Percentiles rank a stretch among this genome's conserved stretches.
Evolutionary conservation across 2,113 vertebrate species (phyloP).

Genomic region (Erpornis zantholeuca): DNA sequence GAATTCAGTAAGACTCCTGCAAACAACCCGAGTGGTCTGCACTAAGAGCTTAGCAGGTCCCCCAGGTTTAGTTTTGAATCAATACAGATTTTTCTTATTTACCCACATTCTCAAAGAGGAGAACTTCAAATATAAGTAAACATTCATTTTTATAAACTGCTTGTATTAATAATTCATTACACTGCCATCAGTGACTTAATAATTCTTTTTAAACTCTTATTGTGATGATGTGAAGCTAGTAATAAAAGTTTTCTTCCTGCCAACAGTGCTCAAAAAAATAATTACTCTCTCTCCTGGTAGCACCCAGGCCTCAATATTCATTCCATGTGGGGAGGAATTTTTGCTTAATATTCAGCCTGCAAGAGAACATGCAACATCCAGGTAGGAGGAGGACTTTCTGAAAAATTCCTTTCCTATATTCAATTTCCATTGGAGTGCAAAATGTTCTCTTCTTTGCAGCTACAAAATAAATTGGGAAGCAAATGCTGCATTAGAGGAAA

Average conservation of each 20-base stretch:
- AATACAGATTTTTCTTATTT: background rate
- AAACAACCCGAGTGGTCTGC: background rate
- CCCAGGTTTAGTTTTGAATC: background rate
- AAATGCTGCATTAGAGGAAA: background rate
- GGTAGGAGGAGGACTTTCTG: background rate
- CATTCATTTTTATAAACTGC: background rate
- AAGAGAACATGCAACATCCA: background rate
- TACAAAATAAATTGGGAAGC: background rate
- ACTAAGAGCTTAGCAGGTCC: background rate
- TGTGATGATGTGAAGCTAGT: background rate
- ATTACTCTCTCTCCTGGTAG: background rate
- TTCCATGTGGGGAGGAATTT: background rate
- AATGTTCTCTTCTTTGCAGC: background rate
- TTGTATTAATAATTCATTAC: slow-evolving; percentile 4
- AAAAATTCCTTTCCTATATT: background rate
- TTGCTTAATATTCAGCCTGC: background rate
- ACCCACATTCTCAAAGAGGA: background rate
- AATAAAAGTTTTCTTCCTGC: background rate
- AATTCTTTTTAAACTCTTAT: background rate
- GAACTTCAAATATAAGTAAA: background rate
- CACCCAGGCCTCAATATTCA: background rate
- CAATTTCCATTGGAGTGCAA: no score
- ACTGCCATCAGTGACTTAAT: background rate
- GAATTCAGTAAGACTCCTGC: background rate
- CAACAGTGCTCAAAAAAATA: background rate